phyloP scores from a whole-genome alignment of 2,113 vertebrate genomes.

The Poecile atricapillus region DNA sequence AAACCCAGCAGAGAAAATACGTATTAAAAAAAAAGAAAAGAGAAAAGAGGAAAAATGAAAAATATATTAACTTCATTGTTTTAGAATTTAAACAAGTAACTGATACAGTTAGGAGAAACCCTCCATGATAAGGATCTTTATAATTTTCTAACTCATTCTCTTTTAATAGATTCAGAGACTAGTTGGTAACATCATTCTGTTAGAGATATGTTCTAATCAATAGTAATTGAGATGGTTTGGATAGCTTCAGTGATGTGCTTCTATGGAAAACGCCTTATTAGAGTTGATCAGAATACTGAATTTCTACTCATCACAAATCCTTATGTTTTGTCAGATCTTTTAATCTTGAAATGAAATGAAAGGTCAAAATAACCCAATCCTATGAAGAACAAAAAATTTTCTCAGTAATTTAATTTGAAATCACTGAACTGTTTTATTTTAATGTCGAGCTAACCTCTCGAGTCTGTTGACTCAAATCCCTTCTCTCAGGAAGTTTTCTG shows the following conservation, averaged over 20 bases:
- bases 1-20: background rate
- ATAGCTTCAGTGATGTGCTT: background rate
- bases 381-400: background rate
- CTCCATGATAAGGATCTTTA: background rate
- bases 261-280: background rate
- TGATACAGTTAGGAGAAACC: background rate
- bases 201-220: background rate
- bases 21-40: background rate
- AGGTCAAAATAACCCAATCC: background rate
- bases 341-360: conserved; percentile 2
- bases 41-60: background rate
- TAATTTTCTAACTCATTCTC: background rate
- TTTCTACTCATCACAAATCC: background rate
- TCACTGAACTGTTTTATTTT: background rate
- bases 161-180: background rate
- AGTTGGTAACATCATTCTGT: background rate
- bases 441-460: background rate
- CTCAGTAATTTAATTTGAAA: background rate
- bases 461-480: background rate
- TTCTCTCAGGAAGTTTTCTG: background rate
- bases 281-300: background rate
- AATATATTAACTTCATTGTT: background rate
- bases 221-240: background rate
- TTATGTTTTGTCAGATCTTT: background rate
- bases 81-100: background rate